Evolutionary conservation across 2,888 invertebrate species (phyloP), one percentile per base, ranked within the genome.

Genomic region (Drosophila colorata): DNA sequence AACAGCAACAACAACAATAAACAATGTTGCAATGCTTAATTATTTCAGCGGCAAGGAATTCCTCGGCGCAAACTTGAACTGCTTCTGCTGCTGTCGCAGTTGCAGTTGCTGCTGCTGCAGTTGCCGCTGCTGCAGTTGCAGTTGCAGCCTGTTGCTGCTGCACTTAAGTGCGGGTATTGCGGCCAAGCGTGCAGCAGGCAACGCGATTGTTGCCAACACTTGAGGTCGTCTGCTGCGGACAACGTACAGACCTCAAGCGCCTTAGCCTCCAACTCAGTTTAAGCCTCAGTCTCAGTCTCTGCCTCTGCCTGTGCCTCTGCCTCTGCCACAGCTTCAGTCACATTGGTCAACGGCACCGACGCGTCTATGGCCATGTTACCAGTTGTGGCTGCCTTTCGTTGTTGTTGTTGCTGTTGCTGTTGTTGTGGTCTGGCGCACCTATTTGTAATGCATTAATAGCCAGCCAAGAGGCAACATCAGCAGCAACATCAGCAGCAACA

Each of bases 11-110:
- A 63, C 82, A 69, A 82, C 80, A 88, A 83, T 76, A 88, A 86
- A 86, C 84, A 88, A 88, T 86, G 85, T 86, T 86, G 85, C 85
- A 86, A 86, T 86, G 85, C 88, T 86, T 86, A 86, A 86, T 86
- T 86, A 86, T 86, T 86, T 88, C 87, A 88, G 85, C 85, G 85
- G 87, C 85, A 88, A 86, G 88, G 87, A 88, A 86, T 86, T 86
- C 87, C 85, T 83, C 66, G 74, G 70, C 74, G 72, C 86, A 84
- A 87, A 86, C 80, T 83, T 85, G 84, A 87, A 84, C 84, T 84
- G 87, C 84, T 87, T 84, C 78, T 78, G 81, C 63, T 61, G 51
- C 69, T 66, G 55, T 48, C 20, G 70, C 49, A 53, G 69, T 46
- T 47, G 67, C 69, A 64, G 55, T 48, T 16, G 70, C 49, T 49